These are phyloP conservation scores for Galaxias olidus DNA, from an alignment of 2,797 vertebrate genomes.

Conservation along the genomic window DNA sequence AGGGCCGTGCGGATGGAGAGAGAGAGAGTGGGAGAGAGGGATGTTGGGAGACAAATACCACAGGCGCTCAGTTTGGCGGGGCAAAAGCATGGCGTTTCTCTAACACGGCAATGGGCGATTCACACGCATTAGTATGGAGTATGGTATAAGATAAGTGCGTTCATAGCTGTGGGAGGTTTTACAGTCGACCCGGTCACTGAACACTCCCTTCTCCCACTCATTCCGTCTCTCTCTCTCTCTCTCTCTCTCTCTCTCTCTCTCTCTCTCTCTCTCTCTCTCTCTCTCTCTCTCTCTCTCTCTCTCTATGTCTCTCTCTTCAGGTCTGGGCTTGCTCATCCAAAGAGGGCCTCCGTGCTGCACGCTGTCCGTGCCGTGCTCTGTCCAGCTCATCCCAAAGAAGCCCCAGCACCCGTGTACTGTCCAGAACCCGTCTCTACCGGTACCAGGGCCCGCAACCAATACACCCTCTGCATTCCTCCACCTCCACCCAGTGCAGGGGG, in stretches of 20 bases:
- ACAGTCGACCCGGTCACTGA: no score
- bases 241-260: slow-evolving; percentile 12
- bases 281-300: not conserved
- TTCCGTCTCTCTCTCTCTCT: not conserved
- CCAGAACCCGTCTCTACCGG: slow-evolving; percentile 64
- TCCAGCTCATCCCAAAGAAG: slow-evolving; percentile 33
- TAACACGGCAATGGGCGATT: no score
- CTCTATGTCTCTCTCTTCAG: slow-evolving; percentile 19
- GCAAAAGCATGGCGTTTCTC: no score
- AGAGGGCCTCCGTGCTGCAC: slow-evolving; percentile 32
- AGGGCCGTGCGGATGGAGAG: not conserved
- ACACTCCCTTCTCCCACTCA: not conserved
- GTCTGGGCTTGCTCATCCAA: slow-evolving; percentile 46
- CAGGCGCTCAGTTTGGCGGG: not conserved
- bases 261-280: slow-evolving; percentile 7
- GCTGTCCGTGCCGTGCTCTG: slow-evolving; percentile 38
- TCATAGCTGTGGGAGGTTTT: no score
- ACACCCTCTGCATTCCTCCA: slow-evolving; percentile 60
- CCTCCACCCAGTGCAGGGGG: slow-evolving; percentile 42
- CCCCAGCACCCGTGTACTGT: slow-evolving; percentile 51
- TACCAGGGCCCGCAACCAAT: slow-evolving; percentile 45
- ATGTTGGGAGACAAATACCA: not conserved
- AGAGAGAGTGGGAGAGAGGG: not conserved
- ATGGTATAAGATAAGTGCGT: no score
- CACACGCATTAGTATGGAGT: no score